Percentiles rank a stretch among this genome's conserved stretches.
These are phyloP conservation scores for Polypterus bichir DNA, from an alignment of 2,113 vertebrate species.

Conservation along the genomic window DNA sequence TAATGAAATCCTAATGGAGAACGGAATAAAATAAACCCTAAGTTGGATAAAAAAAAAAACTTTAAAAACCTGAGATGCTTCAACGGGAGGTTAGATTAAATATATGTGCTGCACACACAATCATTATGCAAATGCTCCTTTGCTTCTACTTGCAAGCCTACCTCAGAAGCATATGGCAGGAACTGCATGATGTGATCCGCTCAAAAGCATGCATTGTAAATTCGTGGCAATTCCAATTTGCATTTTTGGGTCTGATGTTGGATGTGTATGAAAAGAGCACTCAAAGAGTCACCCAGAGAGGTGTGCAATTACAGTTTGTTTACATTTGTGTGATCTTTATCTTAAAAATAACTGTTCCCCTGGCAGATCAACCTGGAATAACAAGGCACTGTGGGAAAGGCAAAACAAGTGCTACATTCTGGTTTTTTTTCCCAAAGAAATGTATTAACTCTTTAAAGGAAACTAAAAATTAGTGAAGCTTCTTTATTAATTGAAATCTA, in stretches of 20 bases:
- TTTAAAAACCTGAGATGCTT: too few relatives aligned
- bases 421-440: too few relatives aligned
- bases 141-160: conserved; percentile 31
- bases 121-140: neutral
- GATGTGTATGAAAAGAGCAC: conserved; percentile 50
- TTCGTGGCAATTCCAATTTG: conserved; percentile 70
- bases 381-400: too few relatives aligned
- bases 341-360: neutral
- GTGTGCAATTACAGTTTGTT: neutral
- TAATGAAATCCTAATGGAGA: too few relatives aligned
- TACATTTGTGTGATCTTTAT: neutral
- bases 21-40: too few relatives aligned
- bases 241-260: conserved; percentile 82
- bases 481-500: too few relatives aligned
- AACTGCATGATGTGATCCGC: conserved; percentile 78
- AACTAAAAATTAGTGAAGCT: too few relatives aligned
- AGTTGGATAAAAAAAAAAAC: too few relatives aligned
- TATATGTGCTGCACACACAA: neutral
- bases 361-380: too few relatives aligned
- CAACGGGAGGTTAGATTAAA: too few relatives aligned
- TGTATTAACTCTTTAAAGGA: too few relatives aligned
- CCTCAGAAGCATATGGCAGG: conserved; percentile 91
- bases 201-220: conserved; percentile 92
- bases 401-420: too few relatives aligned
- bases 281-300: neutral